Evolutionary conservation across 2,888 invertebrate species (phyloP).

Genomic region (Pilophorus perplexus): DNA sequence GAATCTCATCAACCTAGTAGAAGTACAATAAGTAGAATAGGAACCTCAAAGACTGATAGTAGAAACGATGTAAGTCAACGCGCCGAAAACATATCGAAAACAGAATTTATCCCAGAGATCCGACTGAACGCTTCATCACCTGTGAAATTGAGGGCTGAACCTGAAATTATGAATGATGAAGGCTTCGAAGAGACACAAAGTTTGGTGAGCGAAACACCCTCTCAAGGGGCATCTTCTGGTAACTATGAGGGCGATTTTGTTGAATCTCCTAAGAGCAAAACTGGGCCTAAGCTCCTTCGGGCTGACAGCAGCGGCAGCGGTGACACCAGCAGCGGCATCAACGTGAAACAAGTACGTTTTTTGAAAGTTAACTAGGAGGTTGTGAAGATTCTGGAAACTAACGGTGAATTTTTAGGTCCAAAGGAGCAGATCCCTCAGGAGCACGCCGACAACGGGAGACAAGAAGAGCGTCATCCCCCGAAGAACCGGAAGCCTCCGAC

Average conservation of each 20-base stretch:
- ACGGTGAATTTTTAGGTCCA: slow-evolving; percentile 49
- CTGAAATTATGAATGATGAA: slow-evolving; percentile 74
- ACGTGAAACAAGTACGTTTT: slow-evolving; percentile 47
- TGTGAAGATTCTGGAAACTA: background rate
- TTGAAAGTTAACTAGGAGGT: background rate
- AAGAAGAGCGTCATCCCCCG: slow-evolving; percentile 53
- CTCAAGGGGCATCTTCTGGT: slow-evolving; percentile 77
- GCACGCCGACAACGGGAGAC: slow-evolving; percentile 46
- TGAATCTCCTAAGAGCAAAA: slow-evolving; percentile 55
- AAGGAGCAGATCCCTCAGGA: slow-evolving; percentile 47
- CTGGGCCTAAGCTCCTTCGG: slow-evolving; percentile 51
- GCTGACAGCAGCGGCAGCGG: slow-evolving; percentile 56
- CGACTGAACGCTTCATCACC: slow-evolving; percentile 56
- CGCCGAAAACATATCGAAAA: slow-evolving; percentile 41
- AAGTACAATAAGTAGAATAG: slow-evolving; percentile 37
- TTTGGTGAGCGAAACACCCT: slow-evolving; percentile 79
- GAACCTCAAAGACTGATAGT: slow-evolving; percentile 32
- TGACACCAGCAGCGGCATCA: slow-evolving; percentile 52
- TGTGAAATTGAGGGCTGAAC: slow-evolving; percentile 56
- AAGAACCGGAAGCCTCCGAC: slow-evolving; percentile 53
- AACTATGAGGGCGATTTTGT: slow-evolving; percentile 64
- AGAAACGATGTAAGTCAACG: slow-evolving; percentile 6
- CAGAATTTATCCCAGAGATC: slow-evolving; percentile 54
- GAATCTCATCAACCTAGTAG: slow-evolving; percentile 15
- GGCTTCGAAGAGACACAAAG: slow-evolving; percentile 90